Evolutionary conservation across 2,797 vertebrate genomes (phyloP), one percentile per base, ranked within the genome.

Genomic region (Acanthurus leucopareius): DNA sequence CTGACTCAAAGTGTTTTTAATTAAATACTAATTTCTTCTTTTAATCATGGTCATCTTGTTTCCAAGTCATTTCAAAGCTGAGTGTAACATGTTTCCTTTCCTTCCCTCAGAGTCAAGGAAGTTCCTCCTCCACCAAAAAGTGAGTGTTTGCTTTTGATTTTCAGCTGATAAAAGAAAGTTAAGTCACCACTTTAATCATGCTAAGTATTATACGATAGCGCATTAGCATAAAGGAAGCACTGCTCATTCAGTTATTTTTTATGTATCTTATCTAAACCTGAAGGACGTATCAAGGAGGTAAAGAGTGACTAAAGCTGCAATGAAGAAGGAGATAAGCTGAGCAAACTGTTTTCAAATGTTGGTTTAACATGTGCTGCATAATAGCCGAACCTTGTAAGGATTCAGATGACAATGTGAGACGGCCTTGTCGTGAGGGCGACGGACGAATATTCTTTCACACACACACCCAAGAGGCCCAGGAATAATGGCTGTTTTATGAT

Each of bases 51-150:
- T 49, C 2, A 22, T 58, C 2, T 67, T 70, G 5, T 48, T 67
- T 73, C 44, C 5, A 57, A 9, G 3, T 52, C 4, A 49, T 10
- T 42, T 42, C 40, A 42, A 11, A 42, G 40, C 40, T 42, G 40
- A 1, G 59, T 72, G 14, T 80, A 16, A 80, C 20, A 60, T 60
- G n/a, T 85, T 83, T 82, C 57, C 62, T 80, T 80, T 85, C 47
- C 85, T 3, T 16, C 25, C 66, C 20, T 60, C 83, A 96, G 96
- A 52, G 40, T 94, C 60, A 96, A 96, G 84, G 94, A 95, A 86
- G 75, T 93, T 51, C 88, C 87, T 72, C 91, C 89, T 57, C 93
- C 93, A 69, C 94, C 94, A 28, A 96, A 95, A 88, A 95, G 96
- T 96, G 82, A 96, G 95, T 95, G 53, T 10, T 62, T 38, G 0